Base-by-base conservation (phyloP, 1,140 invertebrate species). In the Eupristina koningsbergeri region DNA sequence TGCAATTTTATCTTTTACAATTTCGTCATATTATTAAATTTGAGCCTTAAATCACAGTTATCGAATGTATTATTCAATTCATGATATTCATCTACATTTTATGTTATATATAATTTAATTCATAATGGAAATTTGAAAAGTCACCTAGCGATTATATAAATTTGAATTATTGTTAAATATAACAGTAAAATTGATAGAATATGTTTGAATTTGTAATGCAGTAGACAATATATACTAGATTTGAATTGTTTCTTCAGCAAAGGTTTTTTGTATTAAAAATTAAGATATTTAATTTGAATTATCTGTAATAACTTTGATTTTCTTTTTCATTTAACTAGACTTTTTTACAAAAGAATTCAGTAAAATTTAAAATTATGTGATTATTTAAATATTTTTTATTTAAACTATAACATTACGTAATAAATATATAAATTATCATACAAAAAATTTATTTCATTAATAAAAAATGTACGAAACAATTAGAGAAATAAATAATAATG, bases 321-420 rank as follows among this genome's bases (percentile, higher is more conserved):
- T n/a, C 41, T 71, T 5, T 41, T 71, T 71, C n/a, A 71, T 71
- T 36, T n/a, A 71, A 41, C n/a, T 71, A 22, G 6, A 71, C 2
- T 71, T n/a, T n/a, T 13, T 22, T 31, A 69, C 17, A 39, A 26
- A 69, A 69, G 34, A 69, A 69, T 26, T 69, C 36, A 39, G 67
- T 26, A n/a, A 41, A 19, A n/a, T 71, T 41, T 71, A 41, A 41
- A 71, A 71, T 26, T 41, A n/a, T 41, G 26, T 17, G 3, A 3
- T 71, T 71, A 71, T 41, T 71, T 71, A 71, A 39, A 41, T 41
- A 71, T 71, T 71, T 39, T 41, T 41, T 39, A 41, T 41, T 41
- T n/a, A 41, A 41, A 22, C 67, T 41, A 69, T 69, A 39, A 69
- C n/a, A 17, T 36, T 9, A 69, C 36, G 19, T 13, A 19, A 39